Evolutionary conservation across 2,888 invertebrate species (phyloP).

Genomic region (Euclidia mi): DNA sequence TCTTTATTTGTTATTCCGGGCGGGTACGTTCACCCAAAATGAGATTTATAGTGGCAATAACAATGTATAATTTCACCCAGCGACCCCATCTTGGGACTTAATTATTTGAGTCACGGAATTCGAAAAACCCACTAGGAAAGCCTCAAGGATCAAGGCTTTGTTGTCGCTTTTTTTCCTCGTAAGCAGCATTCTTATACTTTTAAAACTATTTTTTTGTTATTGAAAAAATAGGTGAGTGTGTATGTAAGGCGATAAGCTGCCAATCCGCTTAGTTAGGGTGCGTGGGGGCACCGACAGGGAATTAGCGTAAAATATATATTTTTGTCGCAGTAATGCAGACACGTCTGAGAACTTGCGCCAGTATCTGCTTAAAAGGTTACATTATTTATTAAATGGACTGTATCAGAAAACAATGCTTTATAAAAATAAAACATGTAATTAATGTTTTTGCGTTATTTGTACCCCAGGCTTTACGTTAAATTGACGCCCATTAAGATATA

Average conservation of each 20-base stretch:
- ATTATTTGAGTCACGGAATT: conserved; percentile 90
- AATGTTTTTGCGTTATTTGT: neutral
- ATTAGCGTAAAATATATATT: conserved; percentile 86
- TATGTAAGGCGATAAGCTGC: conserved; percentile 83
- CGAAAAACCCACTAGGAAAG: conserved; percentile 83
- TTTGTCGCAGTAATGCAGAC: conserved; percentile 55
- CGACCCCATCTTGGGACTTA: conserved; percentile 83
- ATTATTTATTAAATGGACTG: neutral
- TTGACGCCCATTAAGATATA: conserved; percentile 5
- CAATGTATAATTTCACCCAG: conserved; percentile 86
- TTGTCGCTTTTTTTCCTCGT: conserved; percentile 75
- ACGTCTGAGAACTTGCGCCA: neutral
- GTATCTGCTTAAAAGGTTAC: neutral
- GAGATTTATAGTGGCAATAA: conserved; percentile 87
- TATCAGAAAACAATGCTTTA: neutral
- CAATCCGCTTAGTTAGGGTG: conserved; percentile 88
- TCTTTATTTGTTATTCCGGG: conserved; percentile 79
- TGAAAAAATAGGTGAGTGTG: conserved; percentile 83
- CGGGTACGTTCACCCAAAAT: conserved; percentile 81
- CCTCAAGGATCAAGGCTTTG: conserved; percentile 83
- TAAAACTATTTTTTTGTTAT: conserved; percentile 81
- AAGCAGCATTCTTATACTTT: conserved; percentile 73
- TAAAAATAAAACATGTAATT: neutral
- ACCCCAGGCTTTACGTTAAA: neutral
- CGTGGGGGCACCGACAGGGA: conserved; percentile 74